A percentile compares a stretch with the other conserved stretches of the same genome.
Conservation (phyloP, 2,888 invertebrate genomes). For the Ommatoiulus sabulosus region DNA sequence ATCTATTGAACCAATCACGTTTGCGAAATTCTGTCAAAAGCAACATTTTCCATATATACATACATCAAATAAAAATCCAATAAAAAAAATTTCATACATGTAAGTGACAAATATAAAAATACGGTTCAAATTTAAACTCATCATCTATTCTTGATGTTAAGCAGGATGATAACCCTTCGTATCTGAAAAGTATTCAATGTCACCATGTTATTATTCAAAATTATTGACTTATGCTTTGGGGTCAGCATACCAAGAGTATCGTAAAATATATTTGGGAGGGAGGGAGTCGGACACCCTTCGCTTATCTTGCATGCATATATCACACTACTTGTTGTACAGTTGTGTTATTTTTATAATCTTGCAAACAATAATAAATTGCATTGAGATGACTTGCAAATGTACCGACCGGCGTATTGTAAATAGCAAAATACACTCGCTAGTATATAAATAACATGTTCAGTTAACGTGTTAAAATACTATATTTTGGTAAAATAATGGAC, state of each 20-base stretch:
- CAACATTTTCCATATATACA: neutral
- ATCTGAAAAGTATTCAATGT: slow-evolving; percentile 4
- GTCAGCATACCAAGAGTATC: slow-evolving; percentile 3
- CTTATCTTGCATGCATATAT: neutral
- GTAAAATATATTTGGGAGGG: neutral
- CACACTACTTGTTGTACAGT: neutral
- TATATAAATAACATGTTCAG: neutral
- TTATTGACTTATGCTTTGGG: neutral
- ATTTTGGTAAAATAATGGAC: neutral
- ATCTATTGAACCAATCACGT: neutral
- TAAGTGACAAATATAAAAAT: neutral
- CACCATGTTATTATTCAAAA: neutral
- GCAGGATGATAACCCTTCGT: neutral
- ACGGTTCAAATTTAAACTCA: neutral
- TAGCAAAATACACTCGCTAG: neutral
- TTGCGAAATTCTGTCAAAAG: neutral
- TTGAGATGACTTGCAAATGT: neutral
- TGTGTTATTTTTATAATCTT: neutral
- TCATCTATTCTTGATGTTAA: neutral
- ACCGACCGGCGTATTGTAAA: neutral
- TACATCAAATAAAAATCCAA: no score
- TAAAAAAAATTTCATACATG: neutral
- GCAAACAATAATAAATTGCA: neutral
- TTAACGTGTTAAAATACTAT: neutral
- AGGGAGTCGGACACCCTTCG: neutral